Conservation (phyloP, 2,888 invertebrate genomes). For the Aporophyla lueneburgensis region DNA sequence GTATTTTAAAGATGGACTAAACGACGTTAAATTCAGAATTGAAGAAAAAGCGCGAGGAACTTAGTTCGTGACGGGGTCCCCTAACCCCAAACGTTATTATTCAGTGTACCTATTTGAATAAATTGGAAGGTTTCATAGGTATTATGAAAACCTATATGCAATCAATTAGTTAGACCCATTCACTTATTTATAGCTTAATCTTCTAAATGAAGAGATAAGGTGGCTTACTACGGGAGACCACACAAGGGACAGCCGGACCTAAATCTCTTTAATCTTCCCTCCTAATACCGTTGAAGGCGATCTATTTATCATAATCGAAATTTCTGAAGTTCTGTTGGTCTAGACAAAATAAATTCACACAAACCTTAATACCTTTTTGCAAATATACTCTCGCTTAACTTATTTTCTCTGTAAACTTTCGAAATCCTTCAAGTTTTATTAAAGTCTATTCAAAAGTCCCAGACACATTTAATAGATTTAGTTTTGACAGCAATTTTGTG, state of each 20-base stretch:
- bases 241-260: slow-evolving; percentile 23
- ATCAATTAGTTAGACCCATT: slow-evolving; percentile 24
- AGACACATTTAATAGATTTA: slow-evolving; percentile 40
- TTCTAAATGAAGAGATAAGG: slow-evolving; percentile 36
- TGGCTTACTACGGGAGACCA: slow-evolving; percentile 29
- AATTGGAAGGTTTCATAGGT: slow-evolving; percentile 6
- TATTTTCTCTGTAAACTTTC: slow-evolving; percentile 53
- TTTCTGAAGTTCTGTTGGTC: slow-evolving; percentile 42
- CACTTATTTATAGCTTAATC: slow-evolving; percentile 16
- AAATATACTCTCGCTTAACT: slow-evolving; percentile 27
- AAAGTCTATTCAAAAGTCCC: slow-evolving; percentile 37
- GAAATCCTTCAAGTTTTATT: slow-evolving; percentile 44
- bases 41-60: no score
- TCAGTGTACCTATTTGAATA: neutral
- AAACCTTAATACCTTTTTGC: slow-evolving; percentile 37
- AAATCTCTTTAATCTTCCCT: slow-evolving; percentile 43
- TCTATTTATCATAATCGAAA: slow-evolving; percentile 52
- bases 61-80: no score
- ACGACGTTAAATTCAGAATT: no score
- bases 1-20: no score
- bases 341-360: slow-evolving; percentile 53
- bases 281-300: slow-evolving; percentile 33
- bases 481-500: slow-evolving; percentile 36
- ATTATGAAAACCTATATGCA: slow-evolving; percentile 10
- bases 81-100: no score